Evolutionary conservation across 1,140 invertebrate species (phyloP), one percentile per base, ranked within the genome.

Genomic region (Calephelis nemesis): DNA sequence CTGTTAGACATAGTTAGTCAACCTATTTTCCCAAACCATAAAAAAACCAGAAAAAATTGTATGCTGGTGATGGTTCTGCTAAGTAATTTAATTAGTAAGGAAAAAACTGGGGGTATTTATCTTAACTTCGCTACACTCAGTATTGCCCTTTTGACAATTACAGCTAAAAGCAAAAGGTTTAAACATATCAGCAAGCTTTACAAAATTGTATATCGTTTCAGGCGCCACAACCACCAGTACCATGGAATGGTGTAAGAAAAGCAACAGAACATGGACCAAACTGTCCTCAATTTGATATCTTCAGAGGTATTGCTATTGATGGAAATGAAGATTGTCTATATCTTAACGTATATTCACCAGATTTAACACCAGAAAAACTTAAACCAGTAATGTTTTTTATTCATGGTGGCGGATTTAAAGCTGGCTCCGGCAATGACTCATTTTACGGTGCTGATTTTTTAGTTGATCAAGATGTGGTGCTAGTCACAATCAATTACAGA

Each of bases 401-500:
- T 8, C 67, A 69, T 19, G 73, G 73, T 11, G 70, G 70, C n/a
- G 65, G 64, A 5, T 64, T 52, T 45, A 30, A 42, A 0, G 50
- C 48, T 19, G 62, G 63, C 48, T 63, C 60, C 0, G 73, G 69
- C n/a, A n/a, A 69, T 63, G 65, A 50, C 49, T 64, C 64, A 42
- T 45, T 66, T 11, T 69, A 66, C 10, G 73, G 70, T 7, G 62
- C 73, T 19, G 70, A 74, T 52, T 74, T 68, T n/a, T 58, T 74
- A 49, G 58, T 74, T 1, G 42, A 64, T 19, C 45, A 67, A 19
- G 54, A 65, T 9, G 60, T 70, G 0, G 62, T 74, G 30, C 39
- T 74, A 8, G 73, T 68, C 62, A 94, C 94, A 1, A 86, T 96
- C 2, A 96, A 96, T 78, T 97, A 96, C 8, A 45, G 42, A 45